phyloP scores from a whole-genome alignment of 2,888 invertebrate genomes.

The Cosmia pyralina region DNA sequence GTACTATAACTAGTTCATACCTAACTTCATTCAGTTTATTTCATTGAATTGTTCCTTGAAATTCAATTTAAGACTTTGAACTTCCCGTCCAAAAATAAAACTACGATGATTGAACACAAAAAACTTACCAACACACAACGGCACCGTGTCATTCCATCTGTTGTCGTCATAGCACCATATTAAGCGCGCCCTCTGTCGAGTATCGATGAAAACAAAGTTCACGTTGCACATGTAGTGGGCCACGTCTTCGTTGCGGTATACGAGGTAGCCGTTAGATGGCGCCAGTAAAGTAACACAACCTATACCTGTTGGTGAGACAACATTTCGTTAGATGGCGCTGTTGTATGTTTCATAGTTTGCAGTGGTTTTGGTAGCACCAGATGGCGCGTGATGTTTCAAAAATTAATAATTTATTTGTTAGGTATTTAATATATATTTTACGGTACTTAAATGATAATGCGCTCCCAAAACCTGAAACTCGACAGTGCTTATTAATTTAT shows the following conservation, averaged over 20 bases:
- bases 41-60: conserved; percentile 21
- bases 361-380: conserved; percentile 28
- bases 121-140: conserved; percentile 92
- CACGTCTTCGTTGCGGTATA: conserved; percentile 91
- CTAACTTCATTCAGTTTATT: neutral
- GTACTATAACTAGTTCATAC: neutral
- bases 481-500: neutral
- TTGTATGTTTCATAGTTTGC: neutral
- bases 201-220: conserved; percentile 92
- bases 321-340: conserved; percentile 55
- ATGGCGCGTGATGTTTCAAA: conserved; percentile 55
- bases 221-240: conserved; percentile 93
- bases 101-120: neutral
- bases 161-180: conserved; percentile 92
- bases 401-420: neutral
- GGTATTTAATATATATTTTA: neutral
- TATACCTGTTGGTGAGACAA: conserved; percentile 85
- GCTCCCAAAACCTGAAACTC: neutral
- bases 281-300: conserved; percentile 92
- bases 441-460: neutral
- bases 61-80: conserved; percentile 13
- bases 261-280: conserved; percentile 92
- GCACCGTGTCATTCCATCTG: conserved; percentile 91
- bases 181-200: conserved; percentile 90
- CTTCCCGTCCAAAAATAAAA: conserved; percentile 42